phyloP scores from a whole-genome alignment of 2,888 invertebrate genomes.

The Drosophila rellima region DNA sequence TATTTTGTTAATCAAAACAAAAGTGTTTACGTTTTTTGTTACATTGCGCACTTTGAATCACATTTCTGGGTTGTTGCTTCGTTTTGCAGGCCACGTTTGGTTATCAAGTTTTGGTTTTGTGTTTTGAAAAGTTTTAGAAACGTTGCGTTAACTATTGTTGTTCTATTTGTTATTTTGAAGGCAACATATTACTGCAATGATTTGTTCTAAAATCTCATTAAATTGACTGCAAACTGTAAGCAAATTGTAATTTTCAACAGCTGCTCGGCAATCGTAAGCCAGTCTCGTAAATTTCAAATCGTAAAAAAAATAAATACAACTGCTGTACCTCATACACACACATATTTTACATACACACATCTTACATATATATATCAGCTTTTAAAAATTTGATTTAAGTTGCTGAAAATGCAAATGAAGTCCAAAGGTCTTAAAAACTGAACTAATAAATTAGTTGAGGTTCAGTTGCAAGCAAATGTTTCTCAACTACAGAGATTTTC shows the following conservation, averaged over 20 bases:
- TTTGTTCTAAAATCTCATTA: constrained; percentile 30
- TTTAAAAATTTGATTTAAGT: constrained; percentile 13
- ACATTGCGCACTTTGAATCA: constrained; percentile 77
- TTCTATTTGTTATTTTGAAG: constrained; percentile 56
- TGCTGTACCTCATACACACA: not conserved
- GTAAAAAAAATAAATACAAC: constrained; percentile 31
- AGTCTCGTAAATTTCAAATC: constrained; percentile 49
- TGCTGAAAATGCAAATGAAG: constrained; percentile 40
- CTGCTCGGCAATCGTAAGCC: constrained; percentile 33
- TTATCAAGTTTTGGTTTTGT: constrained; percentile 40
- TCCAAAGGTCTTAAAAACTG: constrained; percentile 31
- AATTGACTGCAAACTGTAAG: constrained; percentile 26
- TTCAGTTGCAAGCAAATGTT: not conserved
- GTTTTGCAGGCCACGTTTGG: constrained; percentile 78
- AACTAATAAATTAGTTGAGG: constrained; percentile 25
- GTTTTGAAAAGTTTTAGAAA: constrained; percentile 63
- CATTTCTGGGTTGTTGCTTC: constrained; percentile 68
- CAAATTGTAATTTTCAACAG: constrained; percentile 47
- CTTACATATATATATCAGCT: constrained; percentile 4
- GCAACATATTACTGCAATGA: constrained; percentile 69
- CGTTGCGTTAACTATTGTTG: constrained; percentile 77
- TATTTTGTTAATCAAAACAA: constrained; percentile 51
- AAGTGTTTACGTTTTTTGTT: constrained; percentile 61
- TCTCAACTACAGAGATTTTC: not conserved
- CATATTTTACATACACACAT: not conserved